Percentiles rank a stretch among this genome's conserved stretches.
Conservation (phyloP, 2,113 vertebrate species). For the Spheniscus mendiculus region DNA sequence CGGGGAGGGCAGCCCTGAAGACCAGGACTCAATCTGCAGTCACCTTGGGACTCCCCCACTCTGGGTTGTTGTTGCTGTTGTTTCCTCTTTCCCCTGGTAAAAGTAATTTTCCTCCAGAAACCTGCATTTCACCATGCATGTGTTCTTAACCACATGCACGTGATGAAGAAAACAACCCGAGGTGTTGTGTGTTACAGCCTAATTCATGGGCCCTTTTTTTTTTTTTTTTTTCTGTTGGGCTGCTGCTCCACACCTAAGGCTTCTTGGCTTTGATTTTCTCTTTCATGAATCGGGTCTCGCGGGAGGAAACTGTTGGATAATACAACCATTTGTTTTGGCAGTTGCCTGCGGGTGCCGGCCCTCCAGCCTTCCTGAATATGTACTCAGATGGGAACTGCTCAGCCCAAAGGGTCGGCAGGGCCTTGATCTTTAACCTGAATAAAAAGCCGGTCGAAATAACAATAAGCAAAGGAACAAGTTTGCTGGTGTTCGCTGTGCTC, state of each 20-base stretch:
- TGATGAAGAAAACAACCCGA: not conserved
- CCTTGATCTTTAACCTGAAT: not conserved
- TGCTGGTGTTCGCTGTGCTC: accelerated
- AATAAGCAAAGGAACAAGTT: not conserved
- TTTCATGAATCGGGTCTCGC: not conserved
- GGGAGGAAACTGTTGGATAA: constrained; percentile 38
- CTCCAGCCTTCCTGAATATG: not conserved
- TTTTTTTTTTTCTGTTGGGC: not conserved
- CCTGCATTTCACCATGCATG: not conserved
- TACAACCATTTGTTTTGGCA: constrained; percentile 34
- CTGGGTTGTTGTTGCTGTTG: not conserved
- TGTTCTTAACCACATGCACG: not conserved
- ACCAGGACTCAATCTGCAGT: not conserved
- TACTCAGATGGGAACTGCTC: not conserved
- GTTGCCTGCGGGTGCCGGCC: not conserved
- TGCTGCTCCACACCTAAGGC: not conserved
- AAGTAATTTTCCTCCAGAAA: not conserved
- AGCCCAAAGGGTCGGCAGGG: not conserved
- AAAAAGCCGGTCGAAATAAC: not conserved
- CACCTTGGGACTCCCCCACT: not conserved
- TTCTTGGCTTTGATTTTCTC: not conserved
- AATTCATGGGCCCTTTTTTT: not conserved
- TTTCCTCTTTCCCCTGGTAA: not conserved
- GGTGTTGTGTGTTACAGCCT: not conserved
- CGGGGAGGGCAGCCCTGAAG: not conserved